phyloP scores from a whole-genome alignment of 2,113 vertebrate species.

The Motacilla tschutschensis region DNA sequence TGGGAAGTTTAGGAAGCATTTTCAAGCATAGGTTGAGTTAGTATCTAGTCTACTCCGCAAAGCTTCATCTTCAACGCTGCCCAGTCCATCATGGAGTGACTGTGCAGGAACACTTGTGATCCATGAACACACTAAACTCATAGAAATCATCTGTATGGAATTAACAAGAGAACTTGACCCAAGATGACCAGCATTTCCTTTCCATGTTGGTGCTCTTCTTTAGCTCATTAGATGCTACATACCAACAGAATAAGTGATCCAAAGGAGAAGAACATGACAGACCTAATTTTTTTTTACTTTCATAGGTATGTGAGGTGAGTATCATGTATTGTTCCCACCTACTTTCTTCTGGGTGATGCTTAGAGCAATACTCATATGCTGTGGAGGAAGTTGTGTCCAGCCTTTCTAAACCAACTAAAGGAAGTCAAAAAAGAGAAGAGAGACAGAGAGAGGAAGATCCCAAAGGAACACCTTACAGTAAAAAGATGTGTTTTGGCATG shows the following conservation, averaged over 20 bases:
- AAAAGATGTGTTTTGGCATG: neutral
- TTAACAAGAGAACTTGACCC: neutral
- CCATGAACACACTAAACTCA: neutral
- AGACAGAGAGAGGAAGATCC: constrained; percentile 60
- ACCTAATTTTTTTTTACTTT: neutral
- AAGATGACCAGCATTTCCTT: neutral
- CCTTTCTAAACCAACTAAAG: constrained; percentile 34
- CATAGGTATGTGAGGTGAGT: neutral
- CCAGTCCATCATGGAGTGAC: neutral
- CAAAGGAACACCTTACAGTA: constrained; percentile 20
- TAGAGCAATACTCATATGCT: neutral
- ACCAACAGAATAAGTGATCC: neutral
- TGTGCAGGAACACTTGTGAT: neutral
- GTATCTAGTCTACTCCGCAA: neutral
- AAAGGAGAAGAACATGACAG: neutral
- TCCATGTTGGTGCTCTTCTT: neutral
- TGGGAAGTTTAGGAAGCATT: neutral
- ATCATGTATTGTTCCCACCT: neutral
- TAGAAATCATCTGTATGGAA: rapidly evolving
- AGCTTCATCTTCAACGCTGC: neutral
- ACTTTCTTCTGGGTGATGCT: constrained; percentile 12
- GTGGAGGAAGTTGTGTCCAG: constrained; percentile 38
- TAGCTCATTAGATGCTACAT: neutral
- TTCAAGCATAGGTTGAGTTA: neutral
- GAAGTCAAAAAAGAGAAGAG: constrained; percentile 58